Base-by-base conservation (phyloP, 2,113 vertebrate species). In the Connochaetes taurinus region DNA sequence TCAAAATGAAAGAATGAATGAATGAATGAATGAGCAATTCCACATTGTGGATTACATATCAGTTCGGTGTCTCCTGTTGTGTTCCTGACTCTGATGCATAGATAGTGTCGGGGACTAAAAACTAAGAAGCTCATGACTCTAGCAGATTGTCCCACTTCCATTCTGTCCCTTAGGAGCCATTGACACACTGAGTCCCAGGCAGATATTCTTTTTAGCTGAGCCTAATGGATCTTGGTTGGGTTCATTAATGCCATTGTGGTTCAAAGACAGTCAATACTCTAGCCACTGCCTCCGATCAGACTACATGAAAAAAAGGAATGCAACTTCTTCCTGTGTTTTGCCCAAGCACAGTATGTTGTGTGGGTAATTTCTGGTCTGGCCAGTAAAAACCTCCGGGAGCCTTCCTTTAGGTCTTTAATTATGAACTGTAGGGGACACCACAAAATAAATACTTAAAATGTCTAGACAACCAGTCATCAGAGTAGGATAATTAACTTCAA, bases 371-470 rank as follows among this genome's bases (percentile, higher is more conserved):
- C 98, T 98, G 97, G 98, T 98, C 98, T 98, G 98, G 98, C 98
- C 98, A 98, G 98, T 98, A 98, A 98, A 98, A 98, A 98, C 97
- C 96, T 98, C 98, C 98, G 96, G 98, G 98, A 98, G 97, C 95
- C 95, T 98, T 98, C 98, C 98, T 98, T 97, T 97, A 97, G 98
- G 97, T 98, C 98, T 98, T 98, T 98, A 98, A 98, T 98, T 98
- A 98, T 98, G 98, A 98, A 98, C 98, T 98, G 97, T 98, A 98
- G 97, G 98, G 97, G 98, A 98, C 97, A 98, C 98, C 98, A 98
- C 98, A 98, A 98, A 98, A 98, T 98, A 98, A 98, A 98, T 98
- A 98, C 98, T 98, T 98, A 98, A 98, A 98, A 98, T 98, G 98
- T 98, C 98, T 98, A 98, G 98, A 98, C 98, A 98, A 98, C 97